A percentile compares a stretch with the other conserved stretches of the same genome.
phyloP scores from a whole-genome alignment of 2,888 invertebrate species.

The Diplazon laetatorius region DNA sequence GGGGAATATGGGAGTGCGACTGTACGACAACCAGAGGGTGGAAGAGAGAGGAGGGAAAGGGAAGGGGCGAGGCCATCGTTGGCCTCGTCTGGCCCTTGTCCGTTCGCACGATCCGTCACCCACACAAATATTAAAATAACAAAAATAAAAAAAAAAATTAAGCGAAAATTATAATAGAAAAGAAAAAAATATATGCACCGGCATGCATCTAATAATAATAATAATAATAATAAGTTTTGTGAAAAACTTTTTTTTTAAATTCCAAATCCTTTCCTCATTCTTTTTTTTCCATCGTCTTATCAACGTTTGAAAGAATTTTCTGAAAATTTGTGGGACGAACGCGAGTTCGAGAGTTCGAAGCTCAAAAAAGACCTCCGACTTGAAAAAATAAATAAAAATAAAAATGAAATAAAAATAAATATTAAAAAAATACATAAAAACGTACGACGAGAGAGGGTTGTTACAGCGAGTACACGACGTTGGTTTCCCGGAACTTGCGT shows the following conservation, averaged over 20 bases:
- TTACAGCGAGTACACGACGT: background rate
- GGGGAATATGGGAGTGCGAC: constrained; percentile 37
- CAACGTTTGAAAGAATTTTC: too few species aligned
- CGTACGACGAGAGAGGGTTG: background rate
- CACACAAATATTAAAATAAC: constrained; percentile 5
- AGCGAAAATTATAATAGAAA: background rate
- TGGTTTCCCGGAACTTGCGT: constrained; percentile 23
- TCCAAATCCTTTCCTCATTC: too few species aligned
- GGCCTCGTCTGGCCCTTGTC: constrained; percentile 48
- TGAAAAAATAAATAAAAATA: background rate
- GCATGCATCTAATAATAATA: background rate
- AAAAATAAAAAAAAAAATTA: constrained; percentile 1
- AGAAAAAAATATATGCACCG: background rate
- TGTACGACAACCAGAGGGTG: constrained; percentile 21
- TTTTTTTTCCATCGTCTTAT: too few species aligned
- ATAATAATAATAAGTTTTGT: too few species aligned
- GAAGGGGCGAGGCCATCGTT: constrained; percentile 12
- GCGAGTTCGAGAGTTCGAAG: too few species aligned
- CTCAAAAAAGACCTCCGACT: too few species aligned
- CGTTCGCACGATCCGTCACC: constrained; percentile 52
- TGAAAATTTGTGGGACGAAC: too few species aligned
- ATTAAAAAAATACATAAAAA: too few species aligned
- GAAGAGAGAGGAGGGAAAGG: background rate
- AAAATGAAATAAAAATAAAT: background rate
- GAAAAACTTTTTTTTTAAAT: too few species aligned